These are phyloP conservation scores for Darevskia nairensis DNA, from an alignment of 2,797 vertebrate species.

Conservation along the genomic window DNA sequence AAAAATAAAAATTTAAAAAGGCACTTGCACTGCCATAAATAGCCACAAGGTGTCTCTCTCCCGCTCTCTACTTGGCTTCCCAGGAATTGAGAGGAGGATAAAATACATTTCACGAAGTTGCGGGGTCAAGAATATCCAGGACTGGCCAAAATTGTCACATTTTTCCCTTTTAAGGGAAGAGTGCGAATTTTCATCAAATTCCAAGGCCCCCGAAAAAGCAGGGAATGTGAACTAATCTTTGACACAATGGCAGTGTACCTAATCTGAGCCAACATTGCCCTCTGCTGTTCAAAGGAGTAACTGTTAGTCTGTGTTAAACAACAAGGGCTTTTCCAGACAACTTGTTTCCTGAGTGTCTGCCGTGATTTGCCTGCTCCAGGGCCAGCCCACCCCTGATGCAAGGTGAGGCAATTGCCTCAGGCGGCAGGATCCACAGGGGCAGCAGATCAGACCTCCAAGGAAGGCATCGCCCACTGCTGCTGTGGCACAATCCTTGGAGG, in stretches of 20 bases:
- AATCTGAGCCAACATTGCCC: background rate
- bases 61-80: background rate
- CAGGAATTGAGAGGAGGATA: background rate
- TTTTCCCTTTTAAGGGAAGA: slow-evolving; percentile 32
- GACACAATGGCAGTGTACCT: background rate
- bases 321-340: no score
- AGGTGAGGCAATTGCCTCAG: no score
- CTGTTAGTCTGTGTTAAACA: background rate
- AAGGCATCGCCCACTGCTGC: no score
- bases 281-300: background rate
- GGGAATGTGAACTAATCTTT: background rate
- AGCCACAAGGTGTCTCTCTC: slow-evolving; percentile 66
- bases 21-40: slow-evolving; percentile 27
- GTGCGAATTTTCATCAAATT: slow-evolving; percentile 11
- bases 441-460: no score
- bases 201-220: background rate
- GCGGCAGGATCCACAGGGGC: no score
- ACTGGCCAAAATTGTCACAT: background rate
- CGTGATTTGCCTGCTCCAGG: no score
- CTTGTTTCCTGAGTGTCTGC: no score
- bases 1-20: background rate
- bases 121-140: background rate
- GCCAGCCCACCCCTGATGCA: no score
- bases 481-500: no score
- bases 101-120: background rate